Base-by-base conservation (phyloP, 1,140 invertebrate species). In the Ephestia elutella region DNA sequence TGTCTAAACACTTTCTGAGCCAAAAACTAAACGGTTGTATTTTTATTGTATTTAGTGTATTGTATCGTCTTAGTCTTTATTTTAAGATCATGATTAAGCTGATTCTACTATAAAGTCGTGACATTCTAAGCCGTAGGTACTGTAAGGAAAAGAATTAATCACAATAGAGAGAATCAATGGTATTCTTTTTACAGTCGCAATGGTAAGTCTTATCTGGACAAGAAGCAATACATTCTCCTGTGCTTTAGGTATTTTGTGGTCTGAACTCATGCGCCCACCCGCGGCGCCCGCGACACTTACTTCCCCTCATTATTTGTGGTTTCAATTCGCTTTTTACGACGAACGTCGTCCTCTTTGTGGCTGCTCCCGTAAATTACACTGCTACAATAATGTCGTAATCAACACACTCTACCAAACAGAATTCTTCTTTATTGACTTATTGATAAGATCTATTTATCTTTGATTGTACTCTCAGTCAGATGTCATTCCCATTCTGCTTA, bases 251-350 rank as follows among this genome's bases (percentile, higher is more conserved):
- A 15, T n/a, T 44, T 44, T 44, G 15, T 44, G 38, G 13, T 44
- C n/a, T 15, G 38, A 44, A 10, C 13, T 44, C 15, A n/a, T 62
- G 53, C 72, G 85, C 63, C 85, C 85, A 87, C 85, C 85, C 82
- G 85, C 82, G 58, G 77, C 66, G 80, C 38, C 38, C 38, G 65
- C 68, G 63, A 77, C 76, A 76, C 69, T 71, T 68, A 62, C 75
- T 72, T 70, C 70, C 66, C 65, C 80, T 84, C 77, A 76, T 84
- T 79, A 82, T 83, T 83, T 82, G 82, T 77, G 81, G 79, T 87
- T 86, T 85, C 85, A 87, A 87, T 86, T 85, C 76, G 67, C 80
- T 85, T 87, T 87, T 87, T 87, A 84, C 78, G 72, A 72, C 56
- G 71, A 73, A 61, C 66, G 68, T 80, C 77, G 70, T 69, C 71